Conservation (phyloP, 2,113 vertebrate genomes). For the Hydrolagus affinis region DNA sequence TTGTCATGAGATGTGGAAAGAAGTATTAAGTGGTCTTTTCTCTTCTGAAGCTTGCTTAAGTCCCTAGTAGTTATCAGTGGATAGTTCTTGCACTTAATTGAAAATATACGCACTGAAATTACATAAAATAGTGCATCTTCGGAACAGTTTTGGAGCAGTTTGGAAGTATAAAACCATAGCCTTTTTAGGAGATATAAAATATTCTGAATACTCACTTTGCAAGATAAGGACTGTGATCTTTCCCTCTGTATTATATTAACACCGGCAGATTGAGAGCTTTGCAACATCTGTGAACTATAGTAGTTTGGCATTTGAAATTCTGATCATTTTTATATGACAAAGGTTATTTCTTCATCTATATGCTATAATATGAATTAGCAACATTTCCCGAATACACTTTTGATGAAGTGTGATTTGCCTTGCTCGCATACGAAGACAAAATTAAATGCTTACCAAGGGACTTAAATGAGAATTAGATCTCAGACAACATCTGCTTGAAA, state of each 20-base stretch:
- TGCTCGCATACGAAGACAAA: conserved; percentile 70
- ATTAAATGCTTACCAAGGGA: conserved; percentile 71
- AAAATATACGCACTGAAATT: neutral
- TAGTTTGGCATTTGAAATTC: conserved; percentile 64
- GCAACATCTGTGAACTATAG: conserved; percentile 49
- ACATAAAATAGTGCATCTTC: neutral
- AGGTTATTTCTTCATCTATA: conserved; percentile 63
- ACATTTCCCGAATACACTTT: conserved; percentile 66
- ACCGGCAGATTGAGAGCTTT: conserved; percentile 11
- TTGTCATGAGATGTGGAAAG: neutral
- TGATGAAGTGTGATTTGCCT: conserved; percentile 67
- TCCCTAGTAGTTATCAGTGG: neutral
- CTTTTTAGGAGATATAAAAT: neutral
- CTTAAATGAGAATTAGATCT: conserved; percentile 63
- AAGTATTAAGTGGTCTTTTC: neutral
- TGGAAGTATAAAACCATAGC: neutral
- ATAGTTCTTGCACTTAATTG: neutral
- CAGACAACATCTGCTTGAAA: conserved; percentile 68
- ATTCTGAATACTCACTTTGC: neutral
- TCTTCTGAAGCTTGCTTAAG: neutral
- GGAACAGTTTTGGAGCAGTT: neutral
- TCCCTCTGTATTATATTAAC: neutral
- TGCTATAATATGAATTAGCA: conserved; percentile 69
- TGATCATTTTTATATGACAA: conserved; percentile 58
- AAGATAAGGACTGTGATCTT: neutral